A percentile compares a stretch with the other conserved stretches of the same genome.
These are phyloP conservation scores for Knipowitschia caucasica DNA, from an alignment of 2,797 vertebrate genomes.

Conservation along the genomic window DNA sequence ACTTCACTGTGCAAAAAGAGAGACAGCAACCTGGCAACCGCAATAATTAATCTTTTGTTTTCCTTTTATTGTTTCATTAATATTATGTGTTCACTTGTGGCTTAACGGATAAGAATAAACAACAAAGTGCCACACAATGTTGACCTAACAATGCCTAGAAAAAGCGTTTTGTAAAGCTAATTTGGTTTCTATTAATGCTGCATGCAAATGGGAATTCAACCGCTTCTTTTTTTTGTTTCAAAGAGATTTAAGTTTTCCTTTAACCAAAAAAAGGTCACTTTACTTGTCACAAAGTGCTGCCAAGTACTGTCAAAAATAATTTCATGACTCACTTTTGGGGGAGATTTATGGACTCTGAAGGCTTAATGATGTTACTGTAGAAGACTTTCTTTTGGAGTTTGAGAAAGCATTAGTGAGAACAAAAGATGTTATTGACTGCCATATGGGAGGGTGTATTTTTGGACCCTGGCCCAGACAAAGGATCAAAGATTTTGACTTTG, in stretches of 20 bases:
- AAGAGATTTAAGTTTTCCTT: constrained; percentile 5
- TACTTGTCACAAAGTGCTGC: constrained; percentile 12
- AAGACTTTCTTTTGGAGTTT: constrained; percentile 2
- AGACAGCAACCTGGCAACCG: constrained; percentile 15
- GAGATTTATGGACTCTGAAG: neutral
- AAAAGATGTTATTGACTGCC: constrained; percentile 7
- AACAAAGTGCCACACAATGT: constrained; percentile 6
- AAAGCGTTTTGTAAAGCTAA: neutral
- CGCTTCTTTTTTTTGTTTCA: constrained; percentile 5
- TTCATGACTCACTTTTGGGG: neutral
- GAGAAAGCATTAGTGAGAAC: neutral
- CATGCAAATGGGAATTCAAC: constrained; percentile 4
- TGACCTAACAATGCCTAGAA: constrained; percentile 1
- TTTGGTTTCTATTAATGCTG: constrained; percentile 6
- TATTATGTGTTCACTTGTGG: constrained; percentile 13
- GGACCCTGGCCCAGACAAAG: constrained; percentile 6
- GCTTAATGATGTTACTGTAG: neutral
- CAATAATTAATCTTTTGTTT: constrained; percentile 1
- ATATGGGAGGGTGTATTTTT: constrained; percentile 10
- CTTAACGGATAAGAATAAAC: constrained; percentile 15
- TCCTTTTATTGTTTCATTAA: constrained; percentile 12
- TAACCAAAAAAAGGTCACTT: constrained; percentile 1
- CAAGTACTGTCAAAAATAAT: constrained; percentile 10
- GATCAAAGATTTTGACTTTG: constrained; percentile 9
- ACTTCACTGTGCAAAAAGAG: constrained; percentile 28